phyloP scores from a whole-genome alignment of 1,140 invertebrate species.

The Bombus soroeensis region DNA sequence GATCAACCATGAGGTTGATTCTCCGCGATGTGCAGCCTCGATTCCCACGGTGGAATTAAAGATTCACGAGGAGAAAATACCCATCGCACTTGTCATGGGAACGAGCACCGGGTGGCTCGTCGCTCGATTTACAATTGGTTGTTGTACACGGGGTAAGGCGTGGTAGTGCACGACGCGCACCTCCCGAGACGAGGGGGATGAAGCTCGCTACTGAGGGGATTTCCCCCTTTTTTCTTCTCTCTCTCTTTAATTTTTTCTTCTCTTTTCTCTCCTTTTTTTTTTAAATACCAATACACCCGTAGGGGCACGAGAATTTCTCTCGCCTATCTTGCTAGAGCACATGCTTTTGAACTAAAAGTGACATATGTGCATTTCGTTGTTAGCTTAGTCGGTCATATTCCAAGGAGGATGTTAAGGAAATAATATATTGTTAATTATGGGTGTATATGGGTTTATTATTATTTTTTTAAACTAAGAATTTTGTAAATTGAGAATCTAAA shows the following conservation, averaged over 20 bases:
- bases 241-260: constrained; percentile 31
- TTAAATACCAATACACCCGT: not conserved
- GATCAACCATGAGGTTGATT: constrained; percentile 36
- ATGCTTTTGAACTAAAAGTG: not conserved
- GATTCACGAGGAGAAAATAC: constrained; percentile 79
- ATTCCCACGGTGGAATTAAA: constrained; percentile 81
- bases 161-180: constrained; percentile 41
- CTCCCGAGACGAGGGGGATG: constrained; percentile 60
- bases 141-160: constrained; percentile 27
- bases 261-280: constrained; percentile 5
- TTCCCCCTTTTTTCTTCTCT: constrained; percentile 52
- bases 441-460: too few relatives aligned
- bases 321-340: not conserved
- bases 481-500: not conserved
- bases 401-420: not conserved
- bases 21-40: constrained; percentile 30
- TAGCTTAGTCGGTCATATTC: constrained; percentile 18
- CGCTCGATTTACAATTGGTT: constrained; percentile 64
- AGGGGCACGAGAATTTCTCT: constrained; percentile 53
- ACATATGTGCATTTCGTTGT: constrained; percentile 33
- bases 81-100: constrained; percentile 82
- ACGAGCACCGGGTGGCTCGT: constrained; percentile 73
- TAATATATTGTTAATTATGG: not conserved
- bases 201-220: constrained; percentile 53
- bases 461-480: too few relatives aligned